Conservation (phyloP, 1,140 invertebrate species). For the Acromyrmex heyeri region DNA sequence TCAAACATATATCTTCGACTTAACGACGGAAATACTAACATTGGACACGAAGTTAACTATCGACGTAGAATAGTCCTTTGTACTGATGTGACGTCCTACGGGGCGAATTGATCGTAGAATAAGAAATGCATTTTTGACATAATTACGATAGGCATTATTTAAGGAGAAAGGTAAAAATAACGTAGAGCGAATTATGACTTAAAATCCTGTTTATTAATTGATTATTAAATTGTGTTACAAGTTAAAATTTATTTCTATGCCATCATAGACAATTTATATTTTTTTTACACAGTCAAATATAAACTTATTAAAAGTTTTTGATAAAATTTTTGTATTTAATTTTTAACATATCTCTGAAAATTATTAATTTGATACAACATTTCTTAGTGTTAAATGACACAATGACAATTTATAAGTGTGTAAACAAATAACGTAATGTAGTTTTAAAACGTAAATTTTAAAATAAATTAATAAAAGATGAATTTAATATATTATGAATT, state of each 20-base stretch:
- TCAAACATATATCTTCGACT: slow-evolving; percentile 54
- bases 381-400: too few species aligned
- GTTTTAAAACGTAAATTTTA: too few species aligned
- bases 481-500: too few species aligned
- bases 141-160: not conserved
- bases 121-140: not conserved
- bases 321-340: too few species aligned
- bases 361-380: too few species aligned
- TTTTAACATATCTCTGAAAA: too few species aligned
- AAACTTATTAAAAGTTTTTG: too few species aligned
- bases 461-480: too few species aligned
- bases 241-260: not conserved
- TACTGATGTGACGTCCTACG: not conserved
- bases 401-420: too few species aligned
- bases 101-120: not conserved
- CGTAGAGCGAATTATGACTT: not conserved
- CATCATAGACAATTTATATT: not conserved
- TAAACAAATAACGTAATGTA: too few species aligned
- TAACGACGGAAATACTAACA: slow-evolving; percentile 56
- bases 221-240: not conserved
- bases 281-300: not conserved
- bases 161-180: not conserved
- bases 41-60: slow-evolving; percentile 45
- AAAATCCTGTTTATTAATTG: not conserved
- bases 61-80: not conserved